Evolutionary conservation across 1,140 invertebrate genomes (phyloP), one percentile per base, ranked within the genome.

Genomic region (Cherax destructor): DNA sequence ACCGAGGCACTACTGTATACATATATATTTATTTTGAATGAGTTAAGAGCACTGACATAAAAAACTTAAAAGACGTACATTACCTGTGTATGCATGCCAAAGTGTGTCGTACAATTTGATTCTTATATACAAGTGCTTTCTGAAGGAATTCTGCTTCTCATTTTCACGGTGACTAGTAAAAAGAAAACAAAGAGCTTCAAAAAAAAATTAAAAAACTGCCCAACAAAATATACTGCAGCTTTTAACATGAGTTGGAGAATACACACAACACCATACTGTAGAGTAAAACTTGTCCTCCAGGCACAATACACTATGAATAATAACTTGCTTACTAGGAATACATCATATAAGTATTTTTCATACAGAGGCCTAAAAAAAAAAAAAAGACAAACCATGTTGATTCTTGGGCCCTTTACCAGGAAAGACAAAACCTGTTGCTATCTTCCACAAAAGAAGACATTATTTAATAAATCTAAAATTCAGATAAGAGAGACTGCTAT

Each of bases 301-400:
- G 69, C 77, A 90, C 88, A 83, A 77, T 90, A 65, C 80, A 79
- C 83, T 79, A 87, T 76, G 56, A 78, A 78, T 87, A 78, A 56
- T 61, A 79, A 74, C n/a, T 50, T 49, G 18, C 24, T 16, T 86
- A 76, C 30, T 74, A 86, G 49, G 47, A 50, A 4, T 76, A 76
- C 13, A 74, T 52, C 86, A 18, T 88, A 59, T 78, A 78, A 78
- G n/a, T n/a, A 86, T 78, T 78, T 41, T 72, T 59, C n/a, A 78
- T 30, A 86, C 11, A 47, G 59, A 56, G 18, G n/a, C 74, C 85
- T 61, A 69, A 10, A 74, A 30, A 74, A 30, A 74, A 30, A 74
- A 74, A 9, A 74, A 21, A 30, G 13, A 56, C 52, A 30, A 9
- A 11, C 7, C 69, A 74, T 1, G 6, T 30, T 74, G 21, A 74